Evolutionary conservation across 2,113 vertebrate genomes (phyloP).

Genomic region (Chaetura pelagica): DNA sequence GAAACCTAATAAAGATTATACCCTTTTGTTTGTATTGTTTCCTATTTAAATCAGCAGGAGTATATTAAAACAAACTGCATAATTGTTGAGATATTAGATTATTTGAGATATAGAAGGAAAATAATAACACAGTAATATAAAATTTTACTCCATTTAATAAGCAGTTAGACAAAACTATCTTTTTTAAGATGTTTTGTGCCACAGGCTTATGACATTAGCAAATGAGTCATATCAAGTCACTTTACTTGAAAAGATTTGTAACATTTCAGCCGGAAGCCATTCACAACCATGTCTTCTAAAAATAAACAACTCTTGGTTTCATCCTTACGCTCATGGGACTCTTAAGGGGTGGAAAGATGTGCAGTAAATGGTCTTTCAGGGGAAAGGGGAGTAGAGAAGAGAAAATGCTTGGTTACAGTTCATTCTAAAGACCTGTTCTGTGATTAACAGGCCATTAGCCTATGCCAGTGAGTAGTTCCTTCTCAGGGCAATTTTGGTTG

Average conservation of each 20-base stretch:
- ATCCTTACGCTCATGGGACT: not conserved
- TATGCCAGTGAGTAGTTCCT: accelerated
- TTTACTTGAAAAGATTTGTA: conserved; percentile 27
- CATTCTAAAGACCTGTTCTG: not conserved
- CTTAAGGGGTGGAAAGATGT: not conserved
- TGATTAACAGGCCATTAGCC: not conserved
- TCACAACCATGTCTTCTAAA: not conserved
- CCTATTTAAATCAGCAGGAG: conserved; percentile 68
- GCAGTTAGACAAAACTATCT: conserved; percentile 57
- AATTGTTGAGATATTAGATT: conserved; percentile 70
- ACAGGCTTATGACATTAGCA: conserved; percentile 34
- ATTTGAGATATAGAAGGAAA: conserved; percentile 52
- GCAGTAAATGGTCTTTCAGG: not conserved
- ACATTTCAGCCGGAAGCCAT: conserved; percentile 38
- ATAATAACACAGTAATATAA: conserved; percentile 57
- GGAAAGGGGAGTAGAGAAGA: not conserved
- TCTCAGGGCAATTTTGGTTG: not conserved
- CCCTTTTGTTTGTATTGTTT: conserved; percentile 69
- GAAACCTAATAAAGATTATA: conserved; percentile 73
- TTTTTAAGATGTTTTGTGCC: conserved; percentile 53
- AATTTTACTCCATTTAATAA: conserved; percentile 54
- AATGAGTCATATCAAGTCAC: conserved; percentile 44
- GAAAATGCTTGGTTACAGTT: not conserved
- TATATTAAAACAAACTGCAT: conserved; percentile 61
- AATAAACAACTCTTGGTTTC: not conserved